Evolutionary conservation across 2,113 vertebrate genomes (phyloP).

Genomic region (Centropus unirufus): DNA sequence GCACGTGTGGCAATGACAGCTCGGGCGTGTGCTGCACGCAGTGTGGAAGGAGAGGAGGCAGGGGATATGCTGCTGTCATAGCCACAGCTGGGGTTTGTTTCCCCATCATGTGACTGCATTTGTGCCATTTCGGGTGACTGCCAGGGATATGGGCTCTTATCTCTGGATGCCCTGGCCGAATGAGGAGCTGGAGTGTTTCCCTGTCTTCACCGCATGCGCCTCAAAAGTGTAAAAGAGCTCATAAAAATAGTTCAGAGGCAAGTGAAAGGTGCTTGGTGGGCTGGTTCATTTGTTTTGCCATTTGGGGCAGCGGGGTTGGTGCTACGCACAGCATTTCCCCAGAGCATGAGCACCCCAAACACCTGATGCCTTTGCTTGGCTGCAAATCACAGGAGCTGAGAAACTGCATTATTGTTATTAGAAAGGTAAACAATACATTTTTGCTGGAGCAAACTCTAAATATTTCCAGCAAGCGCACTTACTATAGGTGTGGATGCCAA

Average conservation of each 20-base stretch:
- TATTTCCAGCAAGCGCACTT: slow-evolving; percentile 23
- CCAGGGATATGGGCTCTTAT: slow-evolving; percentile 50
- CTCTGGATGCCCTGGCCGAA: neutral
- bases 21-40: rapidly evolving
- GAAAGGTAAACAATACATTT: neutral
- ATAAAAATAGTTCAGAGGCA: neutral
- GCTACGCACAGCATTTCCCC: rapidly evolving
- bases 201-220: neutral
- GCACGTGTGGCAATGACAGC: rapidly evolving
- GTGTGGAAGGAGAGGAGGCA: neutral
- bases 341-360: neutral
- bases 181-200: neutral
- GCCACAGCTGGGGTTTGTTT: neutral
- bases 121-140: neutral
- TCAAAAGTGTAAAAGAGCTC: neutral
- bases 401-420: neutral
- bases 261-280: neutral
- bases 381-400: neutral
- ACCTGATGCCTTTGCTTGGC: neutral
- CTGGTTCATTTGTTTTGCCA: neutral
- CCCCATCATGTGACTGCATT: slow-evolving; percentile 45
- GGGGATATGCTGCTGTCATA: neutral
- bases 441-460: neutral
- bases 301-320: neutral
- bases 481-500: slow-evolving; percentile 25